A percentile compares a stretch with the other conserved stretches of the same genome.
Conservation (phyloP, 1,140 invertebrate genomes). For the silkworm (Bombyx mori) region ASM3026992v2 NC_085132.1:9742001-9742500, state of each 20-base stretch:
- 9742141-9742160: constrained; percentile 53
- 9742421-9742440: too few species aligned
- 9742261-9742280: constrained; percentile 87
- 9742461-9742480: too few species aligned
- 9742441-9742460: too few species aligned
- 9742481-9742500: too few species aligned
- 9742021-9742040: too few species aligned
- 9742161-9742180: constrained; percentile 91
- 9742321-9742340: too few species aligned
- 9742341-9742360: too few species aligned
- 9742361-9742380: too few species aligned
- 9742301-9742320: too few species aligned
- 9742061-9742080: constrained; percentile 56
- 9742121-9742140: constrained; percentile 57
- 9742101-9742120: constrained; percentile 56
- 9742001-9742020: too few species aligned
- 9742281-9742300: constrained; percentile 36
- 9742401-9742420: too few species aligned
- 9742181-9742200: constrained; percentile 99
- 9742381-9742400: too few species aligned
- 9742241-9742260: constrained; percentile 95
- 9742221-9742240: constrained; percentile 96
- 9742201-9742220: constrained; percentile 98
- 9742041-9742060: constrained; percentile 48
- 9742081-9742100: constrained; percentile 63